These are phyloP conservation scores for Sycophila sp. DNA, from an alignment of 1,140 invertebrate species.

Conservation along the genomic window DNA sequence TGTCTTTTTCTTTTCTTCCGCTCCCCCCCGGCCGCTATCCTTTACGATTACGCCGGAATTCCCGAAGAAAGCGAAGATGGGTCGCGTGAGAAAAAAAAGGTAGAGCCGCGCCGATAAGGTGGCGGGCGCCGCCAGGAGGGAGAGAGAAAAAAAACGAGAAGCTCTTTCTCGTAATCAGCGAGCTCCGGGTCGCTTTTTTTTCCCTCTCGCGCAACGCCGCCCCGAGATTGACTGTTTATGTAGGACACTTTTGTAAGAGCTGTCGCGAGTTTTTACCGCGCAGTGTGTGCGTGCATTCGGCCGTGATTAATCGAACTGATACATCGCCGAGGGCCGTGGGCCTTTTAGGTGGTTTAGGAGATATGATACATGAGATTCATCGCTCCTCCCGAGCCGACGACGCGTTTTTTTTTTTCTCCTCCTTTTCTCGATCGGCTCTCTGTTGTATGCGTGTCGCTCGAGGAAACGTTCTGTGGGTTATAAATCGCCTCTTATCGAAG, in stretches of 20 bases:
- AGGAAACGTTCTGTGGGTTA: not conserved
- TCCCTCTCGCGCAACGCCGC: not conserved
- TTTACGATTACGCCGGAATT: conserved; percentile 21
- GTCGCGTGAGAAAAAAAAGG: not conserved
- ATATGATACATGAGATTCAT: conserved; percentile 29
- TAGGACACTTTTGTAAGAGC: conserved; percentile 32
- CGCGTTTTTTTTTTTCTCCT: not conserved
- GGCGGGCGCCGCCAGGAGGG: not conserved
- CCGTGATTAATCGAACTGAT: conserved; percentile 35
- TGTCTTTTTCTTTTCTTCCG: conserved; percentile 18
- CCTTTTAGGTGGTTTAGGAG: conserved; percentile 1
- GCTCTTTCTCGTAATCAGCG: conserved; percentile 25
- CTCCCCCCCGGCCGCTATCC: not conserved
- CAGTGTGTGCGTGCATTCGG: conserved; percentile 2
- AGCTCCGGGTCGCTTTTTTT: no score
- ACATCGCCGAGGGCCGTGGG: not conserved
- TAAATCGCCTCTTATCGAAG: conserved; percentile 2
- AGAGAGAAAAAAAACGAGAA: not conserved
- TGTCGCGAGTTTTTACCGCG: not conserved
- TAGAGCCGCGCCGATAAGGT: not conserved
- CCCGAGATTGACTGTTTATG: conserved; percentile 33
- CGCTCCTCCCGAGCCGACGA: not conserved
- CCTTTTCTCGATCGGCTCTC: not conserved
- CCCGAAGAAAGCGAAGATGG: no score
- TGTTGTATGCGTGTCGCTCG: not conserved